A percentile compares a stretch with the other conserved stretches of the same genome.
Evolutionary conservation across 2,888 invertebrate species (phyloP).

Genomic region (Hetaerina titia): DNA sequence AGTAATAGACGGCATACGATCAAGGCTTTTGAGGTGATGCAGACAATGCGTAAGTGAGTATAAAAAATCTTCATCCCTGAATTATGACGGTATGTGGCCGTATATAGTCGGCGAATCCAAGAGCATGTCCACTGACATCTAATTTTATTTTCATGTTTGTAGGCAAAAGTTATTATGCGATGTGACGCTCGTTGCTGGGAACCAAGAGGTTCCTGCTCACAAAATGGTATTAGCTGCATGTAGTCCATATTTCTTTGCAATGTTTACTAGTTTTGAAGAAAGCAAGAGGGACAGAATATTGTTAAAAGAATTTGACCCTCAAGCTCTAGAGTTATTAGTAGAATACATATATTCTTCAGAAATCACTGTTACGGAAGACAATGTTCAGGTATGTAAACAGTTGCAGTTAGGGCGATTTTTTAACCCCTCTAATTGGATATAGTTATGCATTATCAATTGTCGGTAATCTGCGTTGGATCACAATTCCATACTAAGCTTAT

Average conservation of each 20-base stretch:
- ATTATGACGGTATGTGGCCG: background rate
- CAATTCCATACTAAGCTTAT: background rate
- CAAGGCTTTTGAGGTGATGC: conserved; percentile 89
- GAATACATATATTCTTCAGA: conserved; percentile 95
- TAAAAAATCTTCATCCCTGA: background rate
- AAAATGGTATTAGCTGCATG: conserved; percentile 96
- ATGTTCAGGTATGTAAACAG: conserved; percentile 86
- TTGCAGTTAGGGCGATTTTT: background rate
- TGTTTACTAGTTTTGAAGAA: conserved; percentile 97
- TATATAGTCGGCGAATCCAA: no score
- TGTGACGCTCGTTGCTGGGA: conserved; percentile 89
- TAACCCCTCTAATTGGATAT: background rate
- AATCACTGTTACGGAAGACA: conserved; percentile 93
- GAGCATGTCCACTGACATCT: no score
- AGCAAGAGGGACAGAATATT: conserved; percentile 90
- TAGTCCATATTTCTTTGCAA: conserved; percentile 96
- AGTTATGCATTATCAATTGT: background rate
- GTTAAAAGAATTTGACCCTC: conserved; percentile 92
- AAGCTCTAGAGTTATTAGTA: conserved; percentile 89
- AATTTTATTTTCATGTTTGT: conserved; percentile 71
- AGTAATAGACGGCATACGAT: conserved; percentile 86
- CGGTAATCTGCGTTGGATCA: background rate
- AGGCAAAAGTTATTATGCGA: conserved; percentile 93
- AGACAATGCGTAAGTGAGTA: conserved; percentile 88
- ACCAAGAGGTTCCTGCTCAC: conserved; percentile 90